These are phyloP conservation scores for Mustela lutreola DNA, from an alignment of 2,113 vertebrate genomes.

Conservation along the genomic window DNA sequence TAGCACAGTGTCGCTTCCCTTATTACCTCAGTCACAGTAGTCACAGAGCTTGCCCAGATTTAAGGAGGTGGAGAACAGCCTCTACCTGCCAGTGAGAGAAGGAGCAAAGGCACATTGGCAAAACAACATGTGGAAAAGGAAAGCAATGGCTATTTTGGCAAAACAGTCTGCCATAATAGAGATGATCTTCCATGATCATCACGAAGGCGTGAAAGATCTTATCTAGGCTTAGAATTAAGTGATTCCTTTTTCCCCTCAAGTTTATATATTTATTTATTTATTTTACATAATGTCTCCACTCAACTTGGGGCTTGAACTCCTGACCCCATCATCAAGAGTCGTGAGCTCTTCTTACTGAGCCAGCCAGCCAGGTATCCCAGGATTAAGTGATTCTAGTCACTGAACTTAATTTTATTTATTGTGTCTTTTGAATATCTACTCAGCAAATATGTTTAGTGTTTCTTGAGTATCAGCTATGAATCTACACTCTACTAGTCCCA, in stretches of 20 bases:
- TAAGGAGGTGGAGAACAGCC: not conserved
- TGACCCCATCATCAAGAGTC: too few species aligned
- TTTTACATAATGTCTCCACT: too few species aligned
- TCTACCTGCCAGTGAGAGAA: not conserved
- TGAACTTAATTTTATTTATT: too few species aligned
- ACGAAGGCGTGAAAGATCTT: not conserved
- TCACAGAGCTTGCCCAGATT: not conserved
- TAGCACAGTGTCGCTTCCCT: not conserved
- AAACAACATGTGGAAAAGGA: not conserved
- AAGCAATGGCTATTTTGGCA: not conserved
- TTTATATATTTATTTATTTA: too few species aligned
- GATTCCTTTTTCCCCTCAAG: fast-evolving
- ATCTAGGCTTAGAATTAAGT: not conserved
- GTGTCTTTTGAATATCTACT: too few species aligned
- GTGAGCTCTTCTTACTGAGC: too few species aligned
- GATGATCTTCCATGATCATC: not conserved
- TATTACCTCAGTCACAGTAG: not conserved
- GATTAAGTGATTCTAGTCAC: too few species aligned
- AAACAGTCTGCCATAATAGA: not conserved
- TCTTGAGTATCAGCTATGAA: too few species aligned
- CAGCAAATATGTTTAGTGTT: too few species aligned
- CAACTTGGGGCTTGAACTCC: too few species aligned
- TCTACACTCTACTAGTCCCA: too few species aligned
- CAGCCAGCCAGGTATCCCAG: too few species aligned
- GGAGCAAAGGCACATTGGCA: not conserved